Evolutionary conservation across 2,888 invertebrate genomes (phyloP).

Genomic region (Sicus ferrugineus): DNA sequence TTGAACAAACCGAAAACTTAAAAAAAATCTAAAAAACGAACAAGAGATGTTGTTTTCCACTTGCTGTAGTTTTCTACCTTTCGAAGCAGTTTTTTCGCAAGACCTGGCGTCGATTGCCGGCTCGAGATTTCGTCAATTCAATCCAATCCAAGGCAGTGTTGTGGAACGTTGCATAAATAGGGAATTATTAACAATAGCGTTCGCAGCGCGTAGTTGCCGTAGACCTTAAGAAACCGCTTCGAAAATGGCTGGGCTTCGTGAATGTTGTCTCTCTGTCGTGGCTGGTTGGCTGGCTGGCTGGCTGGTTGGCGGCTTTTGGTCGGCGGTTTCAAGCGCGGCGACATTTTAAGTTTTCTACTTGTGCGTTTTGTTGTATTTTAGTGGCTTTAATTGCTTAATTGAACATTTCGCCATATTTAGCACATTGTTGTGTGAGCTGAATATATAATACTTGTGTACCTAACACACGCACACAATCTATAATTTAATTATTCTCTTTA

Average conservation of each 20-base stretch:
- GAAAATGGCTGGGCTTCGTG: neutral
- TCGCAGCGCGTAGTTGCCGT: neutral
- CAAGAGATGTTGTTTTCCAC: neutral
- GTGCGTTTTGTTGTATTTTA: constrained; percentile 14
- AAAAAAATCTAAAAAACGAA: neutral
- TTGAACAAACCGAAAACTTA: constrained; percentile 7
- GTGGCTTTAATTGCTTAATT: constrained; percentile 29
- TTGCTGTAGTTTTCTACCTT: constrained; percentile 11
- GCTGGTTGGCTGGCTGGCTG: too few relatives aligned
- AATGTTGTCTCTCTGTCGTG: too few relatives aligned
- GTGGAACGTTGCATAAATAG: constrained; percentile 33
- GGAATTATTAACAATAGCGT: constrained; percentile 15
- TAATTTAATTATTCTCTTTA: neutral
- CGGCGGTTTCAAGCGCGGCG: neutral
- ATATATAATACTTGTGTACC: neutral
- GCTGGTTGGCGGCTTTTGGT: too few relatives aligned
- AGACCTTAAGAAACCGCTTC: constrained; percentile 2
- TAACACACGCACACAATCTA: neutral
- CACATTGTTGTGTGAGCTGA: neutral
- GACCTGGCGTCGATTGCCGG: neutral
- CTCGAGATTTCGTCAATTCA: constrained; percentile 23
- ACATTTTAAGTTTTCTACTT: neutral
- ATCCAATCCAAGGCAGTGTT: constrained; percentile 26
- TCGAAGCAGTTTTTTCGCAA: constrained; percentile 13
- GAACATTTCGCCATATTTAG: constrained; percentile 19